Percentiles rank a stretch among this genome's conserved stretches.
These are phyloP conservation scores for Martes martes DNA, from an alignment of 2,113 vertebrate genomes.

Conservation along the genomic window DNA sequence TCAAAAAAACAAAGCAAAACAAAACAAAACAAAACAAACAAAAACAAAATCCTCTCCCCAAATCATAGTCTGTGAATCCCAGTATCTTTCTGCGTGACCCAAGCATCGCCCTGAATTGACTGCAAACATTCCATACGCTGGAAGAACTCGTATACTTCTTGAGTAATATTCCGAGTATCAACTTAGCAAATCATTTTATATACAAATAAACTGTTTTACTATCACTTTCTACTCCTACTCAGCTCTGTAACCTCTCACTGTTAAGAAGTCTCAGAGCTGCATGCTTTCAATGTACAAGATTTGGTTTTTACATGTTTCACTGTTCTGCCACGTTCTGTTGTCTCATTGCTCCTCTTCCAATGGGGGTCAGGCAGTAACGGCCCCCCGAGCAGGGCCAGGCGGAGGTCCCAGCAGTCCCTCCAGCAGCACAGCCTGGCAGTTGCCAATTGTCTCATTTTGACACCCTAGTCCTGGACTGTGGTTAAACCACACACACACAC, in stretches of 20 bases:
- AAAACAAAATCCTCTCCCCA: background rate
- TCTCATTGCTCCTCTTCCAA: background rate
- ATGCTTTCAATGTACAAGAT: background rate
- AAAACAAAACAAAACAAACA: background rate
- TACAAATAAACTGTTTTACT: background rate
- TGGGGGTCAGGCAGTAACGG: background rate
- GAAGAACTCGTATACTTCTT: background rate
- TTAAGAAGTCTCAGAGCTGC: background rate
- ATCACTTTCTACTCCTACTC: background rate
- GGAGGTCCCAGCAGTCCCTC: background rate
- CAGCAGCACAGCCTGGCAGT: background rate
- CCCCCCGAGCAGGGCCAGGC: background rate
- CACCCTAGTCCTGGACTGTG: rapidly evolving
- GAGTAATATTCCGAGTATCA: background rate
- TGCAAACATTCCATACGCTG: background rate
- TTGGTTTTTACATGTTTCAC: background rate
- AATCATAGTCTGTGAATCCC: background rate
- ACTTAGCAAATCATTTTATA: constrained; percentile 1
- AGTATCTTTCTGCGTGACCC: background rate
- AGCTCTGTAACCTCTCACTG: background rate
- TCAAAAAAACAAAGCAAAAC: background rate
- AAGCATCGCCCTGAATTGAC: background rate
- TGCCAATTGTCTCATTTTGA: background rate
- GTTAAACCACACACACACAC: background rate
- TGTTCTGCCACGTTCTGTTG: rapidly evolving